Evolutionary conservation across 2,888 invertebrate species (phyloP).

Genomic region (Hemistola chrysoprasaria): DNA sequence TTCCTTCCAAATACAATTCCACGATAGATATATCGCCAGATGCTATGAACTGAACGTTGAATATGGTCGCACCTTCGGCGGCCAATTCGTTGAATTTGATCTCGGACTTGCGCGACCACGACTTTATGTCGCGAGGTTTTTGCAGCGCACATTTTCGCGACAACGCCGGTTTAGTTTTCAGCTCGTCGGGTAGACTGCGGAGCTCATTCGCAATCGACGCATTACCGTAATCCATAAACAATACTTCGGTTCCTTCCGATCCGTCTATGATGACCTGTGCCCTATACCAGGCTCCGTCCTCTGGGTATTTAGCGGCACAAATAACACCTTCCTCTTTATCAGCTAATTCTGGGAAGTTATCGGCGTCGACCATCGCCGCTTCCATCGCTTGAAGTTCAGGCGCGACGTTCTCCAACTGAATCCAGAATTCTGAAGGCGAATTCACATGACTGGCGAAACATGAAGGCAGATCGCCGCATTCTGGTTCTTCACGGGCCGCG

Average conservation of each 20-base stretch:
- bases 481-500: constrained; percentile 79
- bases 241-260: constrained; percentile 82
- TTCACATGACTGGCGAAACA: constrained; percentile 89
- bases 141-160: constrained; percentile 84
- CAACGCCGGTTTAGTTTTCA: constrained; percentile 81
- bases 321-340: constrained; percentile 76
- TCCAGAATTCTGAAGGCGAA: constrained; percentile 89
- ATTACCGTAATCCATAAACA: constrained; percentile 88
- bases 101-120: constrained; percentile 86
- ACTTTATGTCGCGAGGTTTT: constrained; percentile 78
- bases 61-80: constrained; percentile 86
- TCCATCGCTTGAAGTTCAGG: constrained; percentile 82
- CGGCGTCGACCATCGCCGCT: constrained; percentile 78
- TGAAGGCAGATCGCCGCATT: constrained; percentile 73
- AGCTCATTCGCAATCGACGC: constrained; percentile 81
- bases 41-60: constrained; percentile 85
- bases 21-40: constrained; percentile 85
- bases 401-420: constrained; percentile 86
- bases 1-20: constrained; percentile 82
- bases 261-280: constrained; percentile 83
- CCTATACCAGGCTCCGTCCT: constrained; percentile 86
- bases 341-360: constrained; percentile 74
- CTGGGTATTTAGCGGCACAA: constrained; percentile 85
- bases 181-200: constrained; percentile 82
- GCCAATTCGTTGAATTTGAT: constrained; percentile 85